Percentiles rank a stretch among this genome's conserved stretches.
Conservation (phyloP, 2,113 vertebrate genomes). For the Campylorhamphus procurvoides region DNA sequence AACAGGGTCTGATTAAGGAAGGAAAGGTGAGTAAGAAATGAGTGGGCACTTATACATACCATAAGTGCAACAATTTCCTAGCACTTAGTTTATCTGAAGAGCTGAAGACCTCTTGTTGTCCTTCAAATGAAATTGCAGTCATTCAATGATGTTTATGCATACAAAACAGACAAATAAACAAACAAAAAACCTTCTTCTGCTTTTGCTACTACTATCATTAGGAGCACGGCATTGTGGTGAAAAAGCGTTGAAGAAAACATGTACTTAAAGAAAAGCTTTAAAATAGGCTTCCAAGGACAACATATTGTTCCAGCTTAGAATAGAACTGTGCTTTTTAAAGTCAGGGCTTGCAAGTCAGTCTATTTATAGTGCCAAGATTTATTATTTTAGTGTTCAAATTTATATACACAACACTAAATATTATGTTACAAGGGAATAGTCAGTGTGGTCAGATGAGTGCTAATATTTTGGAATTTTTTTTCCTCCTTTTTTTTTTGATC, state of each 20-base stretch:
- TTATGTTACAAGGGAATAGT: neutral
- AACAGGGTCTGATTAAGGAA: neutral
- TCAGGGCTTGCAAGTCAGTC: neutral
- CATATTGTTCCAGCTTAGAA: conserved; percentile 36
- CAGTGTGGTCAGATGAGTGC: neutral
- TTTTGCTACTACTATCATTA: neutral
- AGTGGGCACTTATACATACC: neutral
- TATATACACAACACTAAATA: neutral
- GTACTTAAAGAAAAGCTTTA: conserved; percentile 1
- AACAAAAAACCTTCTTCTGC: neutral
- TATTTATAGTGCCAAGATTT: conserved; percentile 13
- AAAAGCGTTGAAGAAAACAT: neutral
- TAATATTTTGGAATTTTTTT: neutral
- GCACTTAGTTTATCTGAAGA: neutral
- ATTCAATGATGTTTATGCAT: neutral
- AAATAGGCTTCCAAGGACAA: conserved; percentile 49
- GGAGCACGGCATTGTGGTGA: neutral
- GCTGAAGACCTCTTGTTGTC: conserved; percentile 16
- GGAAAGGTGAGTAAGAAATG: conserved; percentile 1
- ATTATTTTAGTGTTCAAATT: neutral
- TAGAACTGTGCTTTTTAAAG: conserved; percentile 16
- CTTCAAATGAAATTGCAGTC: conserved; percentile 29
- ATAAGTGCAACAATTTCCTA: neutral
- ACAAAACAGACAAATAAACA: conserved; percentile 18
- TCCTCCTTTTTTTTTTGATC: no score